Conservation (phyloP, 2,113 vertebrate species). For the Amphiprion ocellaris region DNA sequence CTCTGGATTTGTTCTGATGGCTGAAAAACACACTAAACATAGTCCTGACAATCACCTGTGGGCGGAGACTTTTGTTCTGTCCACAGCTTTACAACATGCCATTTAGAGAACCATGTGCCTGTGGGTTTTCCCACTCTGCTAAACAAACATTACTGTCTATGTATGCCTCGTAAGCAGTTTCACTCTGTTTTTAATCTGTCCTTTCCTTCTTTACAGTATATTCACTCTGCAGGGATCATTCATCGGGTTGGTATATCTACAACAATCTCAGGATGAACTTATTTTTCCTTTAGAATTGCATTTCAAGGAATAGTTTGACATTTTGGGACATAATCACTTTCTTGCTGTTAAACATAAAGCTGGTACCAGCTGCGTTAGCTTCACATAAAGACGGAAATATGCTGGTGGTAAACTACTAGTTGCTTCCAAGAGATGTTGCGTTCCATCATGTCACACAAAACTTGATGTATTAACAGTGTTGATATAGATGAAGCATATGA, state of each 20-base stretch:
- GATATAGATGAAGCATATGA: no score
- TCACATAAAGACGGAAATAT: no score
- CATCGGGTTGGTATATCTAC: conserved; percentile 80
- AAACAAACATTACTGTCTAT: neutral
- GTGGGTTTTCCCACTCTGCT: neutral
- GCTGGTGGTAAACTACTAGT: no score
- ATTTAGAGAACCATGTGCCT: neutral
- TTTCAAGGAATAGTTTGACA: neutral
- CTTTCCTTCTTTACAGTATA: conserved; percentile 78
- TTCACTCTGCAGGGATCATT: conserved; percentile 87
- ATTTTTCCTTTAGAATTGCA: neutral
- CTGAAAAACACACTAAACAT: conserved; percentile 7
- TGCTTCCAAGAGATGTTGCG: no score
- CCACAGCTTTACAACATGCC: neutral
- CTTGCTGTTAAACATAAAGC: no score
- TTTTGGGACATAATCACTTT: neutral
- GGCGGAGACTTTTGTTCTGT: conserved; percentile 1
- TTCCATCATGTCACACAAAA: no score
- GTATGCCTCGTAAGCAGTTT: neutral
- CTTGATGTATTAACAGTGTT: no score
- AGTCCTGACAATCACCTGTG: neutral
- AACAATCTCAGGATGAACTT: neutral
- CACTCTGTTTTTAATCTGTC: neutral
- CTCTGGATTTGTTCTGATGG: neutral
- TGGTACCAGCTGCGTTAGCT: no score